Conservation (phyloP, 2,113 vertebrate species). For the Pangasianodon hypophthalmus region DNA sequence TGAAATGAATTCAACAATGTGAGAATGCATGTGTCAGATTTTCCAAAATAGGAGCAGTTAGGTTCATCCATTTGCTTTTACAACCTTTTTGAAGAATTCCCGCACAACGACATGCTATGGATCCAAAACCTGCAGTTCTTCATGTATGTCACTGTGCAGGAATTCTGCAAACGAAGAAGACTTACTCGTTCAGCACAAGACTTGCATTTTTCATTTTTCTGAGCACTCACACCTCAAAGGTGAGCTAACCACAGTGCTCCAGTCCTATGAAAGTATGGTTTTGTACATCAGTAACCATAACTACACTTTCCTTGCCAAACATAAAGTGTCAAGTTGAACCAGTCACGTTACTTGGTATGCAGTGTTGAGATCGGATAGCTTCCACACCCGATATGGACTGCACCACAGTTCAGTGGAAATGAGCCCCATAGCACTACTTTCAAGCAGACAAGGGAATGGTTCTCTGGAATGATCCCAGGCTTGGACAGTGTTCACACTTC, state of each 20-base stretch:
- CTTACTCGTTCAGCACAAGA: background rate
- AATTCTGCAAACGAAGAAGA: background rate
- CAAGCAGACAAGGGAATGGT: background rate
- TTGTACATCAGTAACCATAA: background rate
- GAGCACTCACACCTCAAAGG: background rate
- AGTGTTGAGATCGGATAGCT: background rate
- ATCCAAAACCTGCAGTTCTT: too few relatives aligned
- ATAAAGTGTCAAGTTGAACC: background rate
- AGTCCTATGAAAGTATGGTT: background rate
- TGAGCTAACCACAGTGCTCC: background rate
- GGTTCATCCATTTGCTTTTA: background rate
- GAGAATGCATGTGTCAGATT: background rate
- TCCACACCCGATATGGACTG: background rate
- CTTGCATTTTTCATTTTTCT: background rate
- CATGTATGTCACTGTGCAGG: background rate
- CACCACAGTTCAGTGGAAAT: background rate
- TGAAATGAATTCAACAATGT: background rate
- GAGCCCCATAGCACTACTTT: background rate
- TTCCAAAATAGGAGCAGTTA: background rate
- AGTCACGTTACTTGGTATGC: background rate
- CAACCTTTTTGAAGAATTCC: too few relatives aligned
- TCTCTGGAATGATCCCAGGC: background rate
- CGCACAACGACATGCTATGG: too few relatives aligned
- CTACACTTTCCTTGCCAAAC: background rate
- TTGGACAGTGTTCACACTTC: background rate